Base-by-base conservation (phyloP, 2,113 vertebrate species). In the Clarias batrachus region DNA sequence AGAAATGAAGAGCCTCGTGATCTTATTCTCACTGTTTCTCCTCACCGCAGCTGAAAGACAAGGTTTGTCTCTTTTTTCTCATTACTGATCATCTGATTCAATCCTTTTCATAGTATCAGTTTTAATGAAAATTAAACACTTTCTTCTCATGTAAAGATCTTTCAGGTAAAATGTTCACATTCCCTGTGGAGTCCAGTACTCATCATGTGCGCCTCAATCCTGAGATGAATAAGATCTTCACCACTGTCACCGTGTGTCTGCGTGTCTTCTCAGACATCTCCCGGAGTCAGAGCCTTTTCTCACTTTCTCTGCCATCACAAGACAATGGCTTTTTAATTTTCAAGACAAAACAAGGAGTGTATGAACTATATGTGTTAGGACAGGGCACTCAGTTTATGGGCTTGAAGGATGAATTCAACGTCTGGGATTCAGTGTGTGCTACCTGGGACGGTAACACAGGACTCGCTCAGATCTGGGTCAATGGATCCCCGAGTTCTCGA, bases 391-490 rank as follows among this genome's bases (percentile, higher is more conserved):
- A 48, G 48, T 87, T 84, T 41, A 13, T 2, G 13, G 70, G 86
- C 63, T 33, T 89, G 57, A 27, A 37, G 21, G 82, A 84, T 41
- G 52, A 81, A 23, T 10, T 27, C 6, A 86, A 86, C 16, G 37
- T 60, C 30, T 89, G 86, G 88, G 81, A 88, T 85, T 90, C 90
- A 4, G n/a, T 88, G 4, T 90, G 90, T 6, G 81, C 54, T 30
- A 90, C 88, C n/a, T 90, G 90, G 90, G 81, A 89, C 1, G 63
- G 63, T 2, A 23, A 12, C 12, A 90, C 86, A 11, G 86, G 90
- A 14, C 13, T 90, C 12, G 25, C 25, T 41, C 90, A 90, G 88
- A 7, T 88, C 57, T 90, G 90, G 90, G 57, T 90, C 8, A 89
- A 90, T 11, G 86, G 88, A 37, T 77, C 57, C 25, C 84, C 80